Conservation (phyloP, 2,113 vertebrate genomes). For the Thamnophis sirtalis region DNA sequence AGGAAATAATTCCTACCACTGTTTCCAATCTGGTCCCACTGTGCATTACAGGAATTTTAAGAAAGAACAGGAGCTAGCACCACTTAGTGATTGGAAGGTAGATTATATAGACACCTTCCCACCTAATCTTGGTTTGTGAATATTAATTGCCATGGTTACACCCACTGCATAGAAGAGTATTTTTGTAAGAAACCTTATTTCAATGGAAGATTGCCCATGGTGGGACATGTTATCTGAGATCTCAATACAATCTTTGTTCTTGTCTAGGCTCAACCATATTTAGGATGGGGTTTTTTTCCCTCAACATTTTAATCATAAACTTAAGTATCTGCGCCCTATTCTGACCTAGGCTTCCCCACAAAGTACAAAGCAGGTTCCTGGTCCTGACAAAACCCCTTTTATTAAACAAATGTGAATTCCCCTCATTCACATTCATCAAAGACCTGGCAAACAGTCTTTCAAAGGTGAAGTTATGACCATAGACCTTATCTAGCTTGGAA, state of each 20-base stretch:
- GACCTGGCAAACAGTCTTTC: no score
- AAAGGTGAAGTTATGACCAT: no score
- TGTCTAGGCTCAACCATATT: background rate
- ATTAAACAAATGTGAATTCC: no score
- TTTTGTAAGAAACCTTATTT: background rate
- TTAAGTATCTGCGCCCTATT: background rate
- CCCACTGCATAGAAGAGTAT: background rate
- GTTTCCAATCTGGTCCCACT: background rate
- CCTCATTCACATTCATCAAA: no score
- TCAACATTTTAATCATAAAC: background rate
- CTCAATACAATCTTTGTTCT: background rate
- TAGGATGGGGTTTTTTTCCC: background rate
- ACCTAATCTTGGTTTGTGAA: background rate
- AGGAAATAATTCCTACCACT: background rate
- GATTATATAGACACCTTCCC: background rate
- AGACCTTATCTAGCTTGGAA: no score
- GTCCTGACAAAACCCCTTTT: no score
- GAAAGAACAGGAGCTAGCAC: background rate
- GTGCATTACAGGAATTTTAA: background rate
- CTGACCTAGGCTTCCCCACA: no score
- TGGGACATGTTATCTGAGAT: background rate
- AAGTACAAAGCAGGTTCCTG: no score
- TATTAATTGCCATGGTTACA: background rate
- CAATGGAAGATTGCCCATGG: background rate
- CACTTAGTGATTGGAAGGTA: background rate